A percentile compares a stretch with the other conserved stretches of the same genome.
phyloP scores from a whole-genome alignment of 2,888 invertebrate species.

The Adelognathus sp. region DNA sequence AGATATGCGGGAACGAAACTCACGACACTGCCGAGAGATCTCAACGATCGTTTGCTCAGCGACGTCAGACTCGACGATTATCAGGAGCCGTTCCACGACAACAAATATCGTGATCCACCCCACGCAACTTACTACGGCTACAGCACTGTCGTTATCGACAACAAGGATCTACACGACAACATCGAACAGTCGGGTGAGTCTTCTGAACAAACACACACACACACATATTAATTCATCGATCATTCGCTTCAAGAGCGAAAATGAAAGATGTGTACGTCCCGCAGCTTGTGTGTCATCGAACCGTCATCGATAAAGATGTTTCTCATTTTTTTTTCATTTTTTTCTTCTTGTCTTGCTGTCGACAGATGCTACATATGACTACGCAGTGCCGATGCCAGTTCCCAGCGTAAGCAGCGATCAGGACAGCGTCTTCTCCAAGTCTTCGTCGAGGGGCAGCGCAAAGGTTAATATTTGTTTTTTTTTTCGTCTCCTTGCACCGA shows the following conservation, averaged over 20 bases:
- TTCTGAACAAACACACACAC: neutral
- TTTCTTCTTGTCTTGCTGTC: slow-evolving; percentile 51
- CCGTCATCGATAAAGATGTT: slow-evolving; percentile 40
- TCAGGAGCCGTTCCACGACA: slow-evolving; percentile 80
- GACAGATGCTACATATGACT: slow-evolving; percentile 80
- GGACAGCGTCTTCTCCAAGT: slow-evolving; percentile 80
- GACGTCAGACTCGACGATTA: slow-evolving; percentile 80
- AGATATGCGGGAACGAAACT: slow-evolving; percentile 78
- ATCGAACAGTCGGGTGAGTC: slow-evolving; percentile 79
- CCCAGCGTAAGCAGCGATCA: slow-evolving; percentile 80
- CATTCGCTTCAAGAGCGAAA: slow-evolving; percentile 14
- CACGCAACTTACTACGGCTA: slow-evolving; percentile 80
- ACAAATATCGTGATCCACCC: slow-evolving; percentile 78
- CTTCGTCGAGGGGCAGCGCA: slow-evolving; percentile 79
- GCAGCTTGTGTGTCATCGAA: slow-evolving; percentile 21
- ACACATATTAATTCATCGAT: too few species aligned
- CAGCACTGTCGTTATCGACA: slow-evolving; percentile 80
- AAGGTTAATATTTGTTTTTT: slow-evolving; percentile 70
- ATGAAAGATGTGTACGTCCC: neutral
- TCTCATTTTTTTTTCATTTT: neutral
- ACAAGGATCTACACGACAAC: slow-evolving; percentile 80
- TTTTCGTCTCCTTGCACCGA: neutral
- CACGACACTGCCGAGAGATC: slow-evolving; percentile 78
- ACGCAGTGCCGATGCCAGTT: slow-evolving; percentile 79
- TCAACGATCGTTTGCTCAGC: slow-evolving; percentile 79